Evolutionary conservation across 2,797 vertebrate genomes (phyloP).

Genomic region (Pogoniulus pusillus): DNA sequence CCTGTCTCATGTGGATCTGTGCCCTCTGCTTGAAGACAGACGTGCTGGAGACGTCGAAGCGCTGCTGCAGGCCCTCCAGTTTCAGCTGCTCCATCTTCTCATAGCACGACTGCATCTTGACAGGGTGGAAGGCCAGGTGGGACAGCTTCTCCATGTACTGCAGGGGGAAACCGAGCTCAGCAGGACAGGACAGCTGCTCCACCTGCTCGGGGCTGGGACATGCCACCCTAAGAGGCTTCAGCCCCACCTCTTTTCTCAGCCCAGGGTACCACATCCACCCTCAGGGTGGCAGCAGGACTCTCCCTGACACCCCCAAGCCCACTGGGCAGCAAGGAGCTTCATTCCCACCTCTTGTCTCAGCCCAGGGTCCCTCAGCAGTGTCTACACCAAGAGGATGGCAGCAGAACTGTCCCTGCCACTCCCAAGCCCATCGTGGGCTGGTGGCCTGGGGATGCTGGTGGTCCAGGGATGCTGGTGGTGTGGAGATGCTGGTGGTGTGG

Average conservation of each 20-base stretch:
- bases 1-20: slow-evolving; percentile 97
- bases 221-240: neutral
- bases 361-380: neutral
- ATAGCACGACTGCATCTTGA: slow-evolving; percentile 97
- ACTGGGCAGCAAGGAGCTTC: neutral
- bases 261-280: neutral
- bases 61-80: slow-evolving; percentile 93
- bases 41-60: slow-evolving; percentile 89
- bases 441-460: neutral
- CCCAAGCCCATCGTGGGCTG: neutral
- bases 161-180: neutral
- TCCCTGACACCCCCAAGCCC: neutral
- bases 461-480: too few species aligned
- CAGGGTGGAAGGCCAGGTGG: slow-evolving; percentile 93
- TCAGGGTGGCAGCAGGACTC: neutral
- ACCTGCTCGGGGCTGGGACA: rapidly evolving
- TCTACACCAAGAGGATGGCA: neutral
- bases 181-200: neutral
- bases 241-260: neutral
- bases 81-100: slow-evolving; percentile 92
- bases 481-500: too few species aligned
- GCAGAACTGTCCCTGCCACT: neutral
- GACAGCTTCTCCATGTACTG: slow-evolving; percentile 95
- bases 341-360: neutral
- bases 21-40: slow-evolving; percentile 92